Evolutionary conservation across 2,113 vertebrate genomes (phyloP).

Genomic region (Xiphophorus couchianus): DNA sequence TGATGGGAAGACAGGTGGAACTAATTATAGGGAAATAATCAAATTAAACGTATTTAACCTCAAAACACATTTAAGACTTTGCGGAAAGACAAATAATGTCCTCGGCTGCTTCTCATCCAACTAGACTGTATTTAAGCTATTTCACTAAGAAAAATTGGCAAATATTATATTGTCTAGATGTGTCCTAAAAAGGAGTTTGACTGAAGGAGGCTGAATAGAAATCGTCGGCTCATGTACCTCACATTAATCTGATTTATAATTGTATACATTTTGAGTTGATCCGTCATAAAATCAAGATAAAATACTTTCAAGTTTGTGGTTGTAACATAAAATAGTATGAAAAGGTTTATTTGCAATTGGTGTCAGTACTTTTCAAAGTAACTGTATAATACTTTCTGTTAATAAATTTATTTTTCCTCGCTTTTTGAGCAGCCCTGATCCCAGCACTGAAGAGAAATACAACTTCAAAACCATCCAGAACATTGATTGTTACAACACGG

Average conservation of each 20-base stretch:
- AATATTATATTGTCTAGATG: neutral
- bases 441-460: constrained; percentile 73
- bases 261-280: neutral
- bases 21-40: too few species aligned
- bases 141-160: neutral
- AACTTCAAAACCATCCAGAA: constrained; percentile 91
- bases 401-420: neutral
- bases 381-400: too few species aligned
- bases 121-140: neutral
- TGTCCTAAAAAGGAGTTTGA: neutral
- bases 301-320: too few species aligned
- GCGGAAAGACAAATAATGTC: neutral
- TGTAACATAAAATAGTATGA: too few species aligned
- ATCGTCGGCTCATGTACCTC: too few species aligned
- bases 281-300: too few species aligned
- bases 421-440: constrained; percentile 70
- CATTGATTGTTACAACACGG: constrained; percentile 89
- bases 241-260: neutral
- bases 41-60: neutral
- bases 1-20: too few species aligned
- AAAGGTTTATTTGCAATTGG: too few species aligned
- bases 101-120: neutral
- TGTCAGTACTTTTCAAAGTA: too few species aligned
- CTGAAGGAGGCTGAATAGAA: neutral
- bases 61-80: neutral